Percentiles rank a stretch among this genome's conserved stretches.
phyloP scores from a whole-genome alignment of 2,888 invertebrate genomes.

The Tromatobia lineatoria region DNA sequence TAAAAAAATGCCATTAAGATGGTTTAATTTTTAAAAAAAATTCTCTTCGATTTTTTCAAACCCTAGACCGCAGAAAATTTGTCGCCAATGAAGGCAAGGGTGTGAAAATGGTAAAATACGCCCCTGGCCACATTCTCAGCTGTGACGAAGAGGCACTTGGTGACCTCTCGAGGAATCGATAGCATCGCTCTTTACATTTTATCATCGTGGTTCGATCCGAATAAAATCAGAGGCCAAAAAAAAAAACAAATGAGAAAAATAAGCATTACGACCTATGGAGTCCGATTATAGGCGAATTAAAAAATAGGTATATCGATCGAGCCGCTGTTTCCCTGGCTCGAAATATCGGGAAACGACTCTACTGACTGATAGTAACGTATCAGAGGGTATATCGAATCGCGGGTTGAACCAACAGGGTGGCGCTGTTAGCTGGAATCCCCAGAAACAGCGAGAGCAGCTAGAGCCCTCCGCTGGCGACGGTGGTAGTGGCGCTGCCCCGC shows the following conservation, averaged over 20 bases:
- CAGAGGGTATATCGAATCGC: conserved; percentile 60
- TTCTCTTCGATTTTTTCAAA: no score
- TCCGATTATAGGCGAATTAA: conserved; percentile 5
- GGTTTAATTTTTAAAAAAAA: no score
- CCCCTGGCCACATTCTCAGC: neutral
- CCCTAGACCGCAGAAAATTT: no score
- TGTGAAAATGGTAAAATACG: no score
- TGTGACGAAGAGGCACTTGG: conserved; percentile 56
- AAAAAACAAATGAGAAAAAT: neutral
- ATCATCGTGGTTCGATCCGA: conserved; percentile 35
- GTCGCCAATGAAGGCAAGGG: no score
- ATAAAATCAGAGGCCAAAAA: conserved; percentile 4
- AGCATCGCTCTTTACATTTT: conserved; percentile 56
- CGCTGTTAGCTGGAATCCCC: conserved; percentile 57
- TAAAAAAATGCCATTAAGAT: no score
- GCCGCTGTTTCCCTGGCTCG: neutral
- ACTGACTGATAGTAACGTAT: conserved; percentile 68
- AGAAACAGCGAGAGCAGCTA: conserved; percentile 22
- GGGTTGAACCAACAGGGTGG: conserved; percentile 55
- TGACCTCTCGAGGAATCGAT: conserved; percentile 65
- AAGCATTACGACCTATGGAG: neutral
- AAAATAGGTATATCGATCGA: conserved; percentile 28
- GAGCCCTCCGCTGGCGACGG: conserved; percentile 50
- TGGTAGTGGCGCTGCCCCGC: conserved; percentile 57
- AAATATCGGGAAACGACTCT: conserved; percentile 53